Evolutionary conservation across 92 coral and sea anemone genomes (phyloP).

Genomic region (Epizoanthus rinbou): DNA sequence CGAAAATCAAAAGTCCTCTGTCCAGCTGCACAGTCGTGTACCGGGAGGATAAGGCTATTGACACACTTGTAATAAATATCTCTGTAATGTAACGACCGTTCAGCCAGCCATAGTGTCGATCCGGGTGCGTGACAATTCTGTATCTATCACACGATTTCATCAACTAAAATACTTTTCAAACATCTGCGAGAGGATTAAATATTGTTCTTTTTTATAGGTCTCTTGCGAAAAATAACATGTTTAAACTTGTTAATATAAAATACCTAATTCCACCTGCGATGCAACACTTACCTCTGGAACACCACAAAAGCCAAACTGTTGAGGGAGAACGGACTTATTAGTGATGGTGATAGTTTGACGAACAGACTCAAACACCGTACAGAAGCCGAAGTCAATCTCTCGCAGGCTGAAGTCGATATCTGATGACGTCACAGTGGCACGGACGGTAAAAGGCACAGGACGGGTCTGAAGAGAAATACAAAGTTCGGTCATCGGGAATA

Average conservation of each 20-base stretch:
- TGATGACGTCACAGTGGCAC: conserved; percentile 91
- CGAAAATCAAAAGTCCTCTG: too few relatives aligned
- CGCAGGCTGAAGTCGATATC: conserved; percentile 86
- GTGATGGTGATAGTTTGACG: conserved; percentile 86
- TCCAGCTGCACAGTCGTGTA: too few relatives aligned
- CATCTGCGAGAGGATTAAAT: too few relatives aligned
- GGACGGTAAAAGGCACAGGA: conserved; percentile 87
- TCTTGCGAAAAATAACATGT: not conserved
- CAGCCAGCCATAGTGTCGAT: too few relatives aligned
- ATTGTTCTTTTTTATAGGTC: not conserved
- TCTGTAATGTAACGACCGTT: too few relatives aligned
- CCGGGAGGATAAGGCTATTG: too few relatives aligned
- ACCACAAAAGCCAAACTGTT: conserved; percentile 96
- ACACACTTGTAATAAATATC: too few relatives aligned
- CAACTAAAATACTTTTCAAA: too few relatives aligned
- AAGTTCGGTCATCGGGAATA: too few relatives aligned
- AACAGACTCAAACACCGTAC: conserved; percentile 88
- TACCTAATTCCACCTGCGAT: not conserved
- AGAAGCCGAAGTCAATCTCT: conserved; percentile 90
- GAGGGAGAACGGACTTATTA: conserved; percentile 91
- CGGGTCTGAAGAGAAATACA: conserved; percentile 71
- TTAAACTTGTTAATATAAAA: not conserved
- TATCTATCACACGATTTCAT: too few relatives aligned
- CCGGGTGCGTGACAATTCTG: too few relatives aligned
- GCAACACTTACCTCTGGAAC: conserved; percentile 83